Evolutionary conservation across 37 sponge, comb jelly and placozoan species (phyloP).

Genomic region (Tethya wilhelma): DNA sequence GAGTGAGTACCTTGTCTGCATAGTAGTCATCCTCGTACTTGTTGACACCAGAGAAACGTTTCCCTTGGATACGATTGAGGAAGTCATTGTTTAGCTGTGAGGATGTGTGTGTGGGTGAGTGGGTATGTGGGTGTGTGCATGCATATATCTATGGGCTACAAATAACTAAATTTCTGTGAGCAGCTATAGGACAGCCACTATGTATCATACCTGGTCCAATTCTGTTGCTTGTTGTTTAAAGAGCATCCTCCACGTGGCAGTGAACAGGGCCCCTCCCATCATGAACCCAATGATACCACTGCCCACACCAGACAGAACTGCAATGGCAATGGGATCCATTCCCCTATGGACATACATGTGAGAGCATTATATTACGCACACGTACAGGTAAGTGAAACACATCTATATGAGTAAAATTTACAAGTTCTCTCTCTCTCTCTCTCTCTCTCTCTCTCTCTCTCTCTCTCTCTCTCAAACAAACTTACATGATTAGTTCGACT

Average conservation of each 20-base stretch:
- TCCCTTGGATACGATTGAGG: slow-evolving; percentile 60
- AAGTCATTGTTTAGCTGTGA: slow-evolving; percentile 84
- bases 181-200: too few species aligned
- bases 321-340: slow-evolving; percentile 88
- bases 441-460: not conserved
- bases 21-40: slow-evolving; percentile 97
- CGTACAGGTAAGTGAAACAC: not conserved
- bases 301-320: slow-evolving; percentile 69
- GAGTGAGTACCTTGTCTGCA: slow-evolving; percentile 88
- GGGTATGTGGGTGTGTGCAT: too few species aligned
- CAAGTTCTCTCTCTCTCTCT: too few species aligned
- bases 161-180: not conserved
- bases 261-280: slow-evolving; percentile 67
- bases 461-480: too few species aligned
- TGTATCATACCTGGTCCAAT: slow-evolving; percentile 68
- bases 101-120: too few species aligned
- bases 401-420: not conserved
- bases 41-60: slow-evolving; percentile 62
- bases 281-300: slow-evolving; percentile 67
- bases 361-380: not conserved
- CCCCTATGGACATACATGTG: slow-evolving; percentile 59
- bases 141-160: not conserved
- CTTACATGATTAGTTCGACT: slow-evolving; percentile 79
- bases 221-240: slow-evolving; percentile 32
- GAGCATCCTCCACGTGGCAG: slow-evolving; percentile 69